phyloP scores from a whole-genome alignment of 2,888 invertebrate species.

The Torymus auratus region DNA sequence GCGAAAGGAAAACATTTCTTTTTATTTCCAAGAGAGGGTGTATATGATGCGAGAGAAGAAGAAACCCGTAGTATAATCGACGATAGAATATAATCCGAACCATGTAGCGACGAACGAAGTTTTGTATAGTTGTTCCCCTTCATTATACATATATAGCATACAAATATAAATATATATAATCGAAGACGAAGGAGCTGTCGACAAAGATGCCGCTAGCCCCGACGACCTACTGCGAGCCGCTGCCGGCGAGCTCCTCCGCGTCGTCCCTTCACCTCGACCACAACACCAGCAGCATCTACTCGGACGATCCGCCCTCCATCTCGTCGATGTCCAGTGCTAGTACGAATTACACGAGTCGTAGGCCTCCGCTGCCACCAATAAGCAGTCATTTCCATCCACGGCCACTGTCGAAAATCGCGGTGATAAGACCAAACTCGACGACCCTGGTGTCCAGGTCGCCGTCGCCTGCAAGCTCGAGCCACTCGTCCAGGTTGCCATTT shows the following conservation, averaged over 20 bases:
- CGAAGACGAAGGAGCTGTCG: background rate
- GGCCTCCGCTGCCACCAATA: conserved; percentile 53
- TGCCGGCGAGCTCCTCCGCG: conserved; percentile 33
- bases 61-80: no score
- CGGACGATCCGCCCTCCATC: conserved; percentile 32
- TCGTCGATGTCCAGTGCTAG: conserved; percentile 13
- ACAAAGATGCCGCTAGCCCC: conserved; percentile 67
- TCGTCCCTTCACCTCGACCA: conserved; percentile 3
- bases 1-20: no score
- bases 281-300: conserved; percentile 29
- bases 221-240: conserved; percentile 62
- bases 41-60: no score
- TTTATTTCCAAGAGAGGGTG: no score
- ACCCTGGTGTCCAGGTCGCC: conserved; percentile 60
- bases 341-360: conserved; percentile 36
- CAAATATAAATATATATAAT: no score
- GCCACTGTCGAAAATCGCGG: conserved; percentile 47
- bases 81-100: no score
- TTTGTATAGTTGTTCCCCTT: no score
- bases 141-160: no score
- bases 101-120: no score
- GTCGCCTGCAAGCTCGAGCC: conserved; percentile 54
- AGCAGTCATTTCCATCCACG: conserved; percentile 41
- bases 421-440: conserved; percentile 47
- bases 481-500: conserved; percentile 57